Base-by-base conservation (phyloP, 2,797 vertebrate species). In the Bovichtus diacanthus region DNA sequence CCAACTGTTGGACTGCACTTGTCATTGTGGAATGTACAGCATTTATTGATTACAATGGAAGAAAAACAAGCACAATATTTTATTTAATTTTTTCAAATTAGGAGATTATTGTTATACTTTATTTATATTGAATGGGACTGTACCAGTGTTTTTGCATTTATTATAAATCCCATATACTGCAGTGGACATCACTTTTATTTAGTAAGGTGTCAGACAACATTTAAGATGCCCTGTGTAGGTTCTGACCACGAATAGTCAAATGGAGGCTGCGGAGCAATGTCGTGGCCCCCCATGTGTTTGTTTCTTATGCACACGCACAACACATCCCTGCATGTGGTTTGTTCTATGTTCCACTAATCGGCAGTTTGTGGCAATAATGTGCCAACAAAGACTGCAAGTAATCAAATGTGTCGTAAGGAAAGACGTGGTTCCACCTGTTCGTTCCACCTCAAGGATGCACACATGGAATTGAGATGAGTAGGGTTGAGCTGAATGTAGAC, bases 41-140 rank as follows among this genome's bases (percentile, higher is more conserved):
- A 18, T 49, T 31, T 34, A 62, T 63, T 31, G 54, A 64, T 74
- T 7, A 6, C 47, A 50, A 21, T 23, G 23, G 16, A 38, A 70
- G 15, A 61, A 49, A 62, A 81, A 71, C 4, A 41, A 89, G 81
- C 81, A 84, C 87, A 83, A 73, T 36, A 21, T 39, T n/a, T 13
- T 0, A 5, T 44, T 27, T 49, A 31, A n/a, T 54, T n/a, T 23
- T 49, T 19, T 62, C 8, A 21, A 5, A 25, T 47, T 7, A 19
- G 18, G 11, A 49, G 16, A 0, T 46, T 31, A 41, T 64, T 27
- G 12, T 67, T 58, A 46, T 16, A 34, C 36, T 41, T 19, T 39
- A 25, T 29, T 49, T 70, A 19, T 66, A 54, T 21, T 18, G 1
- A 9, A 54, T 25, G 5, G 50, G 50, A 36, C 25, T 31, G n/a